A percentile compares a stretch with the other conserved stretches of the same genome.
Conservation (phyloP, 2,888 invertebrate genomes). For the Chymomyza procnemis region DNA sequence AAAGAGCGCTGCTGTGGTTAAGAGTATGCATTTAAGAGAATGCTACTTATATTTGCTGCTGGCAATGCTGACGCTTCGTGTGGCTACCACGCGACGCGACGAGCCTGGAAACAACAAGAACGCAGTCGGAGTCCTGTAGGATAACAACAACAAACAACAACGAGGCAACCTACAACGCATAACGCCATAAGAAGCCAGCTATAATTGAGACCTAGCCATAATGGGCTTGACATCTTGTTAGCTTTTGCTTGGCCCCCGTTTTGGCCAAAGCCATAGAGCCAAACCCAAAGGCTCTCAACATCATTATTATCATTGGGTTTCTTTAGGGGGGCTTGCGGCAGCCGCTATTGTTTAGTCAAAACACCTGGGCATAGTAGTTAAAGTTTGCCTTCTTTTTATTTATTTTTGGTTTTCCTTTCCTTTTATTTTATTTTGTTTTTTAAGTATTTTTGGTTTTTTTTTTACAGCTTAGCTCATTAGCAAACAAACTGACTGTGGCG, state of each 20-base stretch:
- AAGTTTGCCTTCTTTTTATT: not conserved
- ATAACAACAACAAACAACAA: constrained; percentile 18
- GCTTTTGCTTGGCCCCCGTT: not conserved
- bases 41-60: constrained; percentile 1
- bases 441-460: not conserved
- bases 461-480: constrained; percentile 4
- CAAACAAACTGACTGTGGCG: not conserved
- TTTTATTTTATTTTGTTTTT: not conserved
- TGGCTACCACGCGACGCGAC: not conserved
- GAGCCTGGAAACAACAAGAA: constrained; percentile 46
- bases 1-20: not conserved
- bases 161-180: not conserved
- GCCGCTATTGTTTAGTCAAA: too few species aligned
- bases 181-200: constrained; percentile 6
- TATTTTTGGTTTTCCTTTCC: not conserved
- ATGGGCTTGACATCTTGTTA: not conserved
- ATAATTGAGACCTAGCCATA: constrained; percentile 45
- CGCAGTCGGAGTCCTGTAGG: not conserved
- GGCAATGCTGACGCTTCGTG: constrained; percentile 33
- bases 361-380: not conserved
- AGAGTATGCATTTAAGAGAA: not conserved
- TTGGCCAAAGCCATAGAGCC: not conserved
- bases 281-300: not conserved
- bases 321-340: not conserved
- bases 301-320: not conserved